These are phyloP conservation scores for Condylostylus longicornis DNA, from an alignment of 1,140 invertebrate genomes.

Conservation along the genomic window DNA sequence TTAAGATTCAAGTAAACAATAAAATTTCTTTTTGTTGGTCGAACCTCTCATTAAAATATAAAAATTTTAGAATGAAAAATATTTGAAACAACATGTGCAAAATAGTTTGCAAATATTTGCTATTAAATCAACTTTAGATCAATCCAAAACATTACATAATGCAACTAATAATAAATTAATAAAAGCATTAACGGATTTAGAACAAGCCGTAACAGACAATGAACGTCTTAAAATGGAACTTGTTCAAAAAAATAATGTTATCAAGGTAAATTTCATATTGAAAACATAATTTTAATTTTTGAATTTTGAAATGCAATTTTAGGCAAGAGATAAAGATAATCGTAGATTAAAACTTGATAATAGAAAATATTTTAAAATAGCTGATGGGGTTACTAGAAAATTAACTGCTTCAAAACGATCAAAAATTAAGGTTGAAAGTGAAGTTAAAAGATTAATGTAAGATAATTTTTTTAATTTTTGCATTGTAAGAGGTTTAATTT, in stretches of 20 bases:
- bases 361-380: background rate
- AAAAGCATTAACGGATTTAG: constrained; percentile 23
- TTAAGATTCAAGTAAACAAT: constrained; percentile 10
- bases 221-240: constrained; percentile 25
- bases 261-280: constrained; percentile 14
- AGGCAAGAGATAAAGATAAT: background rate
- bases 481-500: too few relatives aligned
- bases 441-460: background rate
- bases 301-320: too few relatives aligned
- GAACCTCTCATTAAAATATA: constrained; percentile 26
- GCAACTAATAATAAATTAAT: constrained; percentile 26
- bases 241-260: constrained; percentile 19
- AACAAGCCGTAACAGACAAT: constrained; percentile 22
- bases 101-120: constrained; percentile 29
- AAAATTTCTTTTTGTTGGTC: constrained; percentile 4
- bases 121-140: constrained; percentile 27
- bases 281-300: background rate
- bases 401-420: background rate
- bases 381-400: background rate
- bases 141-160: constrained; percentile 26
- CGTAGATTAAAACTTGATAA: background rate
- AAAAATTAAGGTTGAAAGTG: background rate
- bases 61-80: constrained; percentile 3
- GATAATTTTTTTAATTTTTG: background rate
- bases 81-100: constrained; percentile 12